Conservation (phyloP, 1,140 invertebrate genomes). For the Atta cephalotes region DNA sequence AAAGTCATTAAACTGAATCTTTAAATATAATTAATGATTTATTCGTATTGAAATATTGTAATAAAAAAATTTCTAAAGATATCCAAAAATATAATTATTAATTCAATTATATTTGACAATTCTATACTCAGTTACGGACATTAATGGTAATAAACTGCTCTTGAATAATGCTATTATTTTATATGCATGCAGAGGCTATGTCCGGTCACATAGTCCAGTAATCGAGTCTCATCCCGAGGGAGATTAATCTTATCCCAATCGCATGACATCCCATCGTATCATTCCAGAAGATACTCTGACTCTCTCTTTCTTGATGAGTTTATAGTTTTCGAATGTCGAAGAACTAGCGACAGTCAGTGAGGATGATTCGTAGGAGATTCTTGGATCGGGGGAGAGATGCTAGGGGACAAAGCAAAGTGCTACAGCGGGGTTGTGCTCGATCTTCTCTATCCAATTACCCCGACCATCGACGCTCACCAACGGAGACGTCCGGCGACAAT, state of each 20-base stretch:
- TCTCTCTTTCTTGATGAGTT: conserved; percentile 37
- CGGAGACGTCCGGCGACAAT: conserved; percentile 82
- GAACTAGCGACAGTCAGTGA: neutral
- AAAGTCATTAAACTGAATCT: neutral
- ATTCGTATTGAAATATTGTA: neutral
- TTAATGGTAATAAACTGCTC: neutral
- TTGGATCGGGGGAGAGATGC: neutral
- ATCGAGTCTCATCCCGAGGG: conserved; percentile 37
- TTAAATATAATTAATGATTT: conserved; percentile 9
- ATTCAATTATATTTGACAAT: neutral
- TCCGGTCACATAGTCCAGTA: conserved; percentile 32
- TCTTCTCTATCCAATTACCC: conserved; percentile 83
- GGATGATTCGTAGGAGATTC: conserved; percentile 28
- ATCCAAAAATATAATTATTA: neutral
- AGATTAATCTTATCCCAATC: conserved; percentile 31
- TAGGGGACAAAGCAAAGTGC: conserved; percentile 39
- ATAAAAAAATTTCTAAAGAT: neutral
- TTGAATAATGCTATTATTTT: conserved; percentile 7
- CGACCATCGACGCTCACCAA: conserved; percentile 78
- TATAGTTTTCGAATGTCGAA: conserved; percentile 35
- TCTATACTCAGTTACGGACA: neutral
- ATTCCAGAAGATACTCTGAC: neutral
- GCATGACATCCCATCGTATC: conserved; percentile 28
- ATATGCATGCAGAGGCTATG: neutral
- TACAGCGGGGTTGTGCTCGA: conserved; percentile 59